phyloP scores from a whole-genome alignment of 2,888 invertebrate species.

The Apodemia hepburni region DNA sequence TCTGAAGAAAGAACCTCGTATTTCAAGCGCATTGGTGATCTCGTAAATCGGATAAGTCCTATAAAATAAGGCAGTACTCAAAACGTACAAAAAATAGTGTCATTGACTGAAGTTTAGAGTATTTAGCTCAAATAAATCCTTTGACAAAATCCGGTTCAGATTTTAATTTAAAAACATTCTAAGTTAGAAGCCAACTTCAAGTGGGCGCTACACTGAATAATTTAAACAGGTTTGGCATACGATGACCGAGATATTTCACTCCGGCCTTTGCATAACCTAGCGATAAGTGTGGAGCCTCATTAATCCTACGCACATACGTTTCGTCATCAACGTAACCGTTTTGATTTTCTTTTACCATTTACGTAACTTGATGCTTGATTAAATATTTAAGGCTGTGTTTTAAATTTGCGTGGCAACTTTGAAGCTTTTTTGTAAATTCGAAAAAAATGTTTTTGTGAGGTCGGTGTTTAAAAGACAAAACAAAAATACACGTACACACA shows the following conservation, averaged over 20 bases:
- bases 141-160: background rate
- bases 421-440: too few species aligned
- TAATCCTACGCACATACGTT: slow-evolving; percentile 14
- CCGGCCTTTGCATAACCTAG: slow-evolving; percentile 46
- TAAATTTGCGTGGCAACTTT: too few species aligned
- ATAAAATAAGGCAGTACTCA: too few species aligned
- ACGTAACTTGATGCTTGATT: background rate
- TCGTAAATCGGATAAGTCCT: too few species aligned
- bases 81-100: too few species aligned
- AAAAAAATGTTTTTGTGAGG: too few species aligned
- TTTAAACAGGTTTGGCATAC: slow-evolving; percentile 29
- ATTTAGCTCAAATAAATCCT: background rate
- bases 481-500: too few species aligned
- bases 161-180: background rate
- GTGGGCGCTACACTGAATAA: slow-evolving; percentile 21
- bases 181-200: background rate
- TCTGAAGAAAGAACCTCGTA: too few species aligned
- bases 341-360: slow-evolving; percentile 6
- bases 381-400: background rate
- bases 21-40: too few species aligned
- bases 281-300: slow-evolving; percentile 27
- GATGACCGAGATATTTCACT: slow-evolving; percentile 44
- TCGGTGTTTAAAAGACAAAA: too few species aligned
- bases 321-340: slow-evolving; percentile 5
- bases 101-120: too few species aligned